A percentile compares a stretch with the other conserved stretches of the same genome.
phyloP scores from a whole-genome alignment of 2,888 invertebrate species.

The Hyles lineata region DNA sequence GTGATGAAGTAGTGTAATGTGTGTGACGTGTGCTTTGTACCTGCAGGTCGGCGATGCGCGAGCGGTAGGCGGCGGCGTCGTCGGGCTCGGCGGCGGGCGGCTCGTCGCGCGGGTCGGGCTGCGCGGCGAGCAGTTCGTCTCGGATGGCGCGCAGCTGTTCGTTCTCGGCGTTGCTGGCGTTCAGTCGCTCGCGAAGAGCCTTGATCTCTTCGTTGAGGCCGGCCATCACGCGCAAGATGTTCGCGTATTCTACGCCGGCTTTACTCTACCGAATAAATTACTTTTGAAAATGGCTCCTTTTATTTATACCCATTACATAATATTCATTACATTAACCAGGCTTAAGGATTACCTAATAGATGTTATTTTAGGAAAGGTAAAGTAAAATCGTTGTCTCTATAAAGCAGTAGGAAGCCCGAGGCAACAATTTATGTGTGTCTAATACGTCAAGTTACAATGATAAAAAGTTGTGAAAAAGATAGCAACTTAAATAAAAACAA shows the following conservation, averaged over 20 bases:
- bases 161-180: conserved; percentile 58
- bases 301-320: not conserved
- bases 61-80: conserved; percentile 60
- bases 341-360: no score
- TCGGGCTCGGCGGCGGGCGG: conserved; percentile 51
- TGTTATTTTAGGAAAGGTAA: no score
- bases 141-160: conserved; percentile 69
- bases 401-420: no score
- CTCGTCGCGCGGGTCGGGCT: conserved; percentile 52
- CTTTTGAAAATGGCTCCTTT: not conserved
- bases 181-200: conserved; percentile 68
- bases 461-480: no score
- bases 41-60: conserved; percentile 71
- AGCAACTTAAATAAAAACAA: no score
- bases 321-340: not conserved
- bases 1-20: not conserved
- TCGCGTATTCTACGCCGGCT: conserved; percentile 76
- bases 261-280: conserved; percentile 56
- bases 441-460: no score
- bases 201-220: conserved; percentile 80
- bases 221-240: conserved; percentile 76
- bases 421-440: no score
- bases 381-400: no score
- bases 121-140: conserved; percentile 73
- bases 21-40: conserved; percentile 43